Conservation (phyloP, 2,113 vertebrate species). For the Plecturocebus donacophilus region DNA sequence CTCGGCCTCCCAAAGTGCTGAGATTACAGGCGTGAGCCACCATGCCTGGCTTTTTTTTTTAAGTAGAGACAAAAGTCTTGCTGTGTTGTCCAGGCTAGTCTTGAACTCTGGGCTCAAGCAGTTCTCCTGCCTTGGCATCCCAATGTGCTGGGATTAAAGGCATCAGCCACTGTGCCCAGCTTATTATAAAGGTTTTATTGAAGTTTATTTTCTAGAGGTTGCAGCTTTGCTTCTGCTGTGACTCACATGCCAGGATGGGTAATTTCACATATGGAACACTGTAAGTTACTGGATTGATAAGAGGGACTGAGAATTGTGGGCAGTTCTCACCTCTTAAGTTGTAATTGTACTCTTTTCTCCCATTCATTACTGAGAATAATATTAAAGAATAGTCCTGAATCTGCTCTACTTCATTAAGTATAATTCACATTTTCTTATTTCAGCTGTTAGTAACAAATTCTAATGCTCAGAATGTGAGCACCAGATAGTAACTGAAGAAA, state of each 20-base stretch:
- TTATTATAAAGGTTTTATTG: neutral
- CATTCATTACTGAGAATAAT: slow-evolving; percentile 18
- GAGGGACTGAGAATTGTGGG: neutral
- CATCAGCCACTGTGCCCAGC: no score
- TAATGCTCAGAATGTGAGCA: neutral
- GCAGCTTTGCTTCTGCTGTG: neutral
- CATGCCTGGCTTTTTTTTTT: no score
- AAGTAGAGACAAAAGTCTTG: no score
- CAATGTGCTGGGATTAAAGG: no score
- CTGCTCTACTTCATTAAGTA: neutral
- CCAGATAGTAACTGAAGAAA: neutral
- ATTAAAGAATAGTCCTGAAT: neutral
- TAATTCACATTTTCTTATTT: slow-evolving; percentile 20
- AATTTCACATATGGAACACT: neutral
- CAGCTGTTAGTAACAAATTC: neutral
- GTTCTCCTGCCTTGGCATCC: no score
- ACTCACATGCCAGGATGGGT: neutral
- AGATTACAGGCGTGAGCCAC: no score
- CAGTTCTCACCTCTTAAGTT: neutral
- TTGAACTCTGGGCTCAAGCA: no score
- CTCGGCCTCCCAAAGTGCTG: no score
- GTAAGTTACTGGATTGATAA: neutral
- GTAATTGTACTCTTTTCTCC: neutral
- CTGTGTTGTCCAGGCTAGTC: no score
- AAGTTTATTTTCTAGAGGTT: slow-evolving; percentile 41